Conservation (phyloP, 2,888 invertebrate genomes). For the Sphaerophoria taeniata region DNA sequence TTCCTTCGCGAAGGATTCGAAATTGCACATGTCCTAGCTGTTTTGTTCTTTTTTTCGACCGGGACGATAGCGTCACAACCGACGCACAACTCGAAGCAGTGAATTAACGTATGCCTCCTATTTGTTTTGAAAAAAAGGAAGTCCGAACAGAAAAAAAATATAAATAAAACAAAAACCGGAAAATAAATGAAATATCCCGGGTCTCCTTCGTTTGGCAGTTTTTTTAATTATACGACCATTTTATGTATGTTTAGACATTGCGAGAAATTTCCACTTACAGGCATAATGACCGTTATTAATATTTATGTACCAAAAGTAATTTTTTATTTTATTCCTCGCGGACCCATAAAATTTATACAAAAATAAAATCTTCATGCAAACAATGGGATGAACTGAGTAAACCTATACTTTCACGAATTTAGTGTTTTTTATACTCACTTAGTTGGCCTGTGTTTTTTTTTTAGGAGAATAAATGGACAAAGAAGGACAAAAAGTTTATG, state of each 20-base stretch:
- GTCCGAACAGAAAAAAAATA: conserved; percentile 15
- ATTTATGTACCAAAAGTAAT: conserved; percentile 67
- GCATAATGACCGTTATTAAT: conserved; percentile 73
- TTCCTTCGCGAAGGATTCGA: too few relatives aligned
- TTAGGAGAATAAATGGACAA: not conserved
- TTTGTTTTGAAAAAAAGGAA: not conserved
- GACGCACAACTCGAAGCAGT: not conserved
- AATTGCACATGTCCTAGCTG: too few relatives aligned
- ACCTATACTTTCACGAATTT: not conserved
- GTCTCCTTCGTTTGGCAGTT: conserved; percentile 43
- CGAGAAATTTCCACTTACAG: conserved; percentile 73
- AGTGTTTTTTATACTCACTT: not conserved
- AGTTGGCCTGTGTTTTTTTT: not conserved
- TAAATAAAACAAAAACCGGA: conserved; percentile 22
- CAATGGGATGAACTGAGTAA: conserved; percentile 8
- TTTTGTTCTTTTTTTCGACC: too few relatives aligned
- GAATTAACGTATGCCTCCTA: not conserved
- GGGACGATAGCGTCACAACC: too few relatives aligned
- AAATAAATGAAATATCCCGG: conserved; percentile 63
- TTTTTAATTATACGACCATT: conserved; percentile 69
- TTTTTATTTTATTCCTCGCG: conserved; percentile 59
- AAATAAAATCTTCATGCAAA: conserved; percentile 49
- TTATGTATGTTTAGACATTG: conserved; percentile 71
- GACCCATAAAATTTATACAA: conserved; percentile 54
- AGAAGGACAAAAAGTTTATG: too few relatives aligned